Evolutionary conservation across 2,888 invertebrate species (phyloP).

Genomic region (Cantharis lateralis): DNA sequence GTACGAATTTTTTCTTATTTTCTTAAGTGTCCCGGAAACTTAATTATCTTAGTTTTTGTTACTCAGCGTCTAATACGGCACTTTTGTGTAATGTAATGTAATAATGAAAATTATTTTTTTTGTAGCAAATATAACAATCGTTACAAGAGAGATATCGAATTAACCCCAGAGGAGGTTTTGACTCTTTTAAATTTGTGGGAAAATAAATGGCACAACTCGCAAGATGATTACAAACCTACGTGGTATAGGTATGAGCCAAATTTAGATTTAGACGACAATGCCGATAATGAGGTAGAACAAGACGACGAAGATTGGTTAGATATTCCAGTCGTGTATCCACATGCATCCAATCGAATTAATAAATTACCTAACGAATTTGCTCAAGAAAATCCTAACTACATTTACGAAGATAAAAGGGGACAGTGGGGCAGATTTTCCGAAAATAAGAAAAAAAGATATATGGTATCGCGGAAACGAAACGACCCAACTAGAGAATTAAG

Average conservation of each 20-base stretch:
- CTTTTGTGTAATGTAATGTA: background rate
- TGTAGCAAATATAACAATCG: constrained; percentile 51
- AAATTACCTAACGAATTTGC: constrained; percentile 56
- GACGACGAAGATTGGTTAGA: constrained; percentile 64
- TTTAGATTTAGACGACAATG: constrained; percentile 57
- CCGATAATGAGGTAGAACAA: constrained; percentile 59
- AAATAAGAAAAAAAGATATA: constrained; percentile 60
- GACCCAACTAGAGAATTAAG: constrained; percentile 54
- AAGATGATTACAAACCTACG: constrained; percentile 50
- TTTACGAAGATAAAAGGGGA: constrained; percentile 43
- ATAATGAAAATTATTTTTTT: constrained; percentile 12
- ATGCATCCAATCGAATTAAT: constrained; percentile 54
- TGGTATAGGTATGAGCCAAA: constrained; percentile 59
- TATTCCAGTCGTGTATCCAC: constrained; percentile 62
- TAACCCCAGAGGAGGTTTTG: constrained; percentile 66
- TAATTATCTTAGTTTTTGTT: background rate
- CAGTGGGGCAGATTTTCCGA: constrained; percentile 43
- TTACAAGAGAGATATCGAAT: constrained; percentile 64
- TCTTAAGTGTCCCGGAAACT: background rate
- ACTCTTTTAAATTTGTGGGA: constrained; percentile 66
- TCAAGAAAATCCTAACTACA: constrained; percentile 40
- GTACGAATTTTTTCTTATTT: background rate
- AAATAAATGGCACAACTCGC: constrained; percentile 58
- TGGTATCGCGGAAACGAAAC: constrained; percentile 63
- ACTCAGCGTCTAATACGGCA: background rate